Percentiles rank a stretch among this genome's conserved stretches.
These are phyloP conservation scores for Cavia porcellus DNA, from an alignment of 2,113 vertebrate genomes.

Conservation along the genomic window DNA sequence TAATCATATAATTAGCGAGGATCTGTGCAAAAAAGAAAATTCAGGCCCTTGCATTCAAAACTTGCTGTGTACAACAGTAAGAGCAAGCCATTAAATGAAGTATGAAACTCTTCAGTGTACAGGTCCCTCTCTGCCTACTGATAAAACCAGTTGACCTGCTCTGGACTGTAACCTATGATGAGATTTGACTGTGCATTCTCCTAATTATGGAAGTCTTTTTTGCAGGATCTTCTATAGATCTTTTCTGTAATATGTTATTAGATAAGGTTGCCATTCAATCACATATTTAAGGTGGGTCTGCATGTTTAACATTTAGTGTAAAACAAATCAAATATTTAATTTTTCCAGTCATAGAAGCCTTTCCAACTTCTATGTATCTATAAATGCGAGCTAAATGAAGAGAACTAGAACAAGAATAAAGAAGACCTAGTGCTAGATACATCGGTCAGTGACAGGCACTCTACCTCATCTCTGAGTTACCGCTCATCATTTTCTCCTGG, in stretches of 20 bases:
- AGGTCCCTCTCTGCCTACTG: fast-evolving
- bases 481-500: fast-evolving
- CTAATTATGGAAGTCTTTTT: not conserved
- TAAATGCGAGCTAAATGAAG: not conserved
- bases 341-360: not conserved
- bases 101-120: fast-evolving
- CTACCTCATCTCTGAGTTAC: not conserved
- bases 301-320: not conserved
- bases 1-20: not conserved
- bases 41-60: not conserved
- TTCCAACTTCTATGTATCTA: not conserved
- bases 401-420: not conserved
- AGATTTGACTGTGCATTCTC: not conserved
- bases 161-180: fast-evolving
- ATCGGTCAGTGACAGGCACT: not conserved
- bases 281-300: not conserved
- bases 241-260: not conserved
- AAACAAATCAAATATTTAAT: not conserved
- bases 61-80: not conserved
- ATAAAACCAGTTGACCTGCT: not conserved
- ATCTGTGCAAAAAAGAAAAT: not conserved
- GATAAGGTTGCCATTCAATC: not conserved
- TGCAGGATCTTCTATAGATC: not conserved
- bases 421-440: not conserved
- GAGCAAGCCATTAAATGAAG: not conserved